Percentiles rank a stretch among this genome's conserved stretches.
Evolutionary conservation across 2,113 vertebrate species (phyloP).

Genomic region (Dryoscopus gambensis): DNA sequence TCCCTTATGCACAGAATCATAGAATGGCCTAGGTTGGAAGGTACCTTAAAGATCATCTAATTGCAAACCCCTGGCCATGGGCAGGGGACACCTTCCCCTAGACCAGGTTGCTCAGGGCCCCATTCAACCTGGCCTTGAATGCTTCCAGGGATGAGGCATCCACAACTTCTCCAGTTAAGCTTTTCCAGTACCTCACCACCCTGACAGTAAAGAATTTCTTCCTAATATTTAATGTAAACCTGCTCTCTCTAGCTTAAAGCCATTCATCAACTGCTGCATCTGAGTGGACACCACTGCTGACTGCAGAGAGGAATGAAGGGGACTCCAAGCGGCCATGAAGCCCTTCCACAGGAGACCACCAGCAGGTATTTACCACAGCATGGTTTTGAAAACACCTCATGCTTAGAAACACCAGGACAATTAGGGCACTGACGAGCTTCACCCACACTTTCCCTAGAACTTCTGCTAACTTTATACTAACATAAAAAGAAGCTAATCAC

Average conservation of each 20-base stretch:
- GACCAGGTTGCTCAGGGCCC: neutral
- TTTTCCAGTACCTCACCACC: neutral
- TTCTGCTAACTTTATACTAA: neutral
- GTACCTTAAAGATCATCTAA: neutral
- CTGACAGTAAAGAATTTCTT: neutral
- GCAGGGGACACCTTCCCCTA: neutral
- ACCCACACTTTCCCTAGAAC: neutral
- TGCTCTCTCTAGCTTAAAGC: neutral
- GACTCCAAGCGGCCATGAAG: neutral
- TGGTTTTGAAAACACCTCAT: neutral
- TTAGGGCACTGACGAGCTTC: neutral
- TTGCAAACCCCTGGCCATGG: neutral
- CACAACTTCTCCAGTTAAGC: neutral
- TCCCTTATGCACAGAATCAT: neutral
- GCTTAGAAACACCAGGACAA: neutral
- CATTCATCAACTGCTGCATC: neutral
- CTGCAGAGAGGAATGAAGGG: neutral
- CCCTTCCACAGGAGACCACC: neutral
- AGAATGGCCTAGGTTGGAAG: neutral
- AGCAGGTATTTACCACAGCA: neutral
- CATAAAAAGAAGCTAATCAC: neutral
- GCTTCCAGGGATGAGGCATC: neutral
- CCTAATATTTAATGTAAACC: neutral
- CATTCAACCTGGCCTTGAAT: neutral
- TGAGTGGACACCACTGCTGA: neutral